phyloP scores from a whole-genome alignment of 2,113 vertebrate species.

The Corydoras maculifer region DNA sequence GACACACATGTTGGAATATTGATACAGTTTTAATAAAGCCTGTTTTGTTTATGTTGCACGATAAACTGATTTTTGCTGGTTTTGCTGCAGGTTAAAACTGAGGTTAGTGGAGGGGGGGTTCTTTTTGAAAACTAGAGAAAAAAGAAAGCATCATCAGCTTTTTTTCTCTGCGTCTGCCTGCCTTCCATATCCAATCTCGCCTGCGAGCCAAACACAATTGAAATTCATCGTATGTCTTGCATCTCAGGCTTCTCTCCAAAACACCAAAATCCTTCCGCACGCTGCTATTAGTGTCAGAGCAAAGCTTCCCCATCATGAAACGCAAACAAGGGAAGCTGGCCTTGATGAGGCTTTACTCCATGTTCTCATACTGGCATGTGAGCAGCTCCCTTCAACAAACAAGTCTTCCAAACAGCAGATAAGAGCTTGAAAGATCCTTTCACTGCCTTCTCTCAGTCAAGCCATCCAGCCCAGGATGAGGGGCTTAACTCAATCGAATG shows the following conservation, averaged over 20 bases:
- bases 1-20: slow-evolving; percentile 5
- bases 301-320: slow-evolving; percentile 32
- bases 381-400: neutral
- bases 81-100: no score
- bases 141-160: slow-evolving; percentile 10
- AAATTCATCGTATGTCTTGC: slow-evolving; percentile 26
- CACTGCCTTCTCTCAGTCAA: neutral
- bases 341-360: slow-evolving; percentile 15
- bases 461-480: neutral
- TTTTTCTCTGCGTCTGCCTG: slow-evolving; percentile 6
- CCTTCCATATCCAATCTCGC: slow-evolving; percentile 29
- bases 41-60: no score
- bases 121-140: no score
- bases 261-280: slow-evolving; percentile 47
- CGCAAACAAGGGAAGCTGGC: slow-evolving; percentile 21
- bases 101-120: no score
- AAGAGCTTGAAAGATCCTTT: neutral
- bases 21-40: neutral
- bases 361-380: slow-evolving; percentile 10
- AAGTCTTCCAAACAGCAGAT: neutral
- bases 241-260: slow-evolving; percentile 31
- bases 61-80: no score
- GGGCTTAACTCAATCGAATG: neutral
- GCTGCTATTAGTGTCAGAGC: slow-evolving; percentile 47
- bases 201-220: slow-evolving; percentile 30